These are phyloP conservation scores for Lithophane semibrunnea DNA, from an alignment of 2,888 invertebrate species.

Conservation along the genomic window DNA sequence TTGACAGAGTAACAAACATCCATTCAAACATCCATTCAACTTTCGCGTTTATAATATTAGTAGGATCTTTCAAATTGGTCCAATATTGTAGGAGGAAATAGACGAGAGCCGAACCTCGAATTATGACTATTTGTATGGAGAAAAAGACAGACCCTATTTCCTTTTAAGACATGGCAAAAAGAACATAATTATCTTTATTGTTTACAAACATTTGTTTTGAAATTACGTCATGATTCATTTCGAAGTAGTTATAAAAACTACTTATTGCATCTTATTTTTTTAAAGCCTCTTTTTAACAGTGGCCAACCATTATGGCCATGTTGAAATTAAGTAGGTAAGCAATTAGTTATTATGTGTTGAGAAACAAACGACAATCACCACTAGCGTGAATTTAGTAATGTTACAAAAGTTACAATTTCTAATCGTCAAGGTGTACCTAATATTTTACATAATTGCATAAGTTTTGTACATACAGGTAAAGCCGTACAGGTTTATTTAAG, in stretches of 20 bases:
- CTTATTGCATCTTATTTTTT: not conserved
- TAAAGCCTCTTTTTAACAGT: not conserved
- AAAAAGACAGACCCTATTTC: too few species aligned
- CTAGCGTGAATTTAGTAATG: not conserved
- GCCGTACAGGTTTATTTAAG: conserved; percentile 1
- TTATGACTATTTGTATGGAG: too few species aligned
- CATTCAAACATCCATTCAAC: too few species aligned
- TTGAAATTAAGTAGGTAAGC: conserved; percentile 5
- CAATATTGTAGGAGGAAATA: too few species aligned
- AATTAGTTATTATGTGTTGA: conserved; percentile 23
- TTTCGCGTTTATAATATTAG: too few species aligned
- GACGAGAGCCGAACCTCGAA: too few species aligned
- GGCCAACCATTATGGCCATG: not conserved
- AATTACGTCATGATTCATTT: conserved; percentile 5
- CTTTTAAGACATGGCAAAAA: not conserved
- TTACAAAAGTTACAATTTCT: conserved; percentile 22
- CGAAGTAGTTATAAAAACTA: conserved; percentile 4
- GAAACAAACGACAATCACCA: conserved; percentile 19
- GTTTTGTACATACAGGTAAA: conserved; percentile 13
- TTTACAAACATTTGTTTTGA: conserved; percentile 34
- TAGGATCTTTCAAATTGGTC: too few species aligned
- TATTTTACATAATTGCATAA: conserved; percentile 13
- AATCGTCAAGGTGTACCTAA: not conserved
- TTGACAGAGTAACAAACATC: too few species aligned
- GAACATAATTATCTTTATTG: conserved; percentile 4